Percentiles rank a stretch among this genome's conserved stretches.
These are phyloP conservation scores for Gonatopus flavifemur DNA, from an alignment of 1,140 invertebrate species.

Conservation along the genomic window DNA sequence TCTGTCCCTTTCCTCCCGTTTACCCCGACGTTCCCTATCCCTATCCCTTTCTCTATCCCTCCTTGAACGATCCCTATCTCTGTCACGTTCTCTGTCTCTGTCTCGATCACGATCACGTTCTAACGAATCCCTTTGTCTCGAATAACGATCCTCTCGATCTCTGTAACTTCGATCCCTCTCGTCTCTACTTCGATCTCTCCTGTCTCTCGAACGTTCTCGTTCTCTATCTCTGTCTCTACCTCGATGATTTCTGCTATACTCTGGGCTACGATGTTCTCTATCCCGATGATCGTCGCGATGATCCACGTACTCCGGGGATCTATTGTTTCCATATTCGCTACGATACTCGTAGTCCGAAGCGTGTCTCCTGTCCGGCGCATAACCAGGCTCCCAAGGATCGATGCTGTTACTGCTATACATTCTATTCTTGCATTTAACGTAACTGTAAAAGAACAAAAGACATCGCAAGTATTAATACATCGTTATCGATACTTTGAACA, in stretches of 20 bases:
- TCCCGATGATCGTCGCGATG: conserved; percentile 45
- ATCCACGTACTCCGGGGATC: conserved; percentile 50
- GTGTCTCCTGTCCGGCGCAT: conserved; percentile 45
- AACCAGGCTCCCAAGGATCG: conserved; percentile 54
- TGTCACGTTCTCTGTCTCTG: conserved; percentile 43
- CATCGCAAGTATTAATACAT: too few relatives aligned
- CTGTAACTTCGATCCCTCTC: conserved; percentile 49
- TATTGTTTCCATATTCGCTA: conserved; percentile 43
- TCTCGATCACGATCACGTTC: conserved; percentile 43
- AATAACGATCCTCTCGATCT: conserved; percentile 49
- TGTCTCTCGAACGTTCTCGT: conserved; percentile 47
- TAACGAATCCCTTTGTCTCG: conserved; percentile 40
- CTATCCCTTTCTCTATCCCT: conserved; percentile 47
- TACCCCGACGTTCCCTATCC: conserved; percentile 46
- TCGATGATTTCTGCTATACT: conserved; percentile 45
- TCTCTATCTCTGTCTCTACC: conserved; percentile 50
- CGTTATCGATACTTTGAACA: too few relatives aligned
- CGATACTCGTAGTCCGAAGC: conserved; percentile 45
- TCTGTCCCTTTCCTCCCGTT: conserved; percentile 51
- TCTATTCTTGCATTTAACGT: too few relatives aligned
- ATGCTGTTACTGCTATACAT: conserved; percentile 49
- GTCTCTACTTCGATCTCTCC: conserved; percentile 49
- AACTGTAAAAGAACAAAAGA: too few relatives aligned
- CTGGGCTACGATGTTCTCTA: conserved; percentile 47
- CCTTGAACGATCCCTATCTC: conserved; percentile 40